Percentiles rank a stretch among this genome's conserved stretches.
These are phyloP conservation scores for Physocephala rufipes DNA, from an alignment of 2,888 invertebrate species.

Conservation along the genomic window DNA sequence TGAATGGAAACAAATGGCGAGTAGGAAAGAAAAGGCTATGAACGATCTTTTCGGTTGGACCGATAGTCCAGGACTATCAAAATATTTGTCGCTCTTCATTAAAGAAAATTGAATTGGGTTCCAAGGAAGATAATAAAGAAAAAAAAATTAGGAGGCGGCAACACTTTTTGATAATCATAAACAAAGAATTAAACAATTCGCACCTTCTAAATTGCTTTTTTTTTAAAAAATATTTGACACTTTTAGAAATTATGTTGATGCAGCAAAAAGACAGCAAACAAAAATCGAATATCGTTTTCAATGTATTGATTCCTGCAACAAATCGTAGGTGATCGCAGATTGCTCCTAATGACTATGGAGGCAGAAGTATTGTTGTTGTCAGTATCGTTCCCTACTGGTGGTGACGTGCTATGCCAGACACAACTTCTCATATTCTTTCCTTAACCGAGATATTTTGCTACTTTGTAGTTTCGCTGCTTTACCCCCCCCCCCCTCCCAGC, in stretches of 20 bases:
- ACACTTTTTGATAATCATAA: constrained; percentile 4
- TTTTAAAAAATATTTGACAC: constrained; percentile 33
- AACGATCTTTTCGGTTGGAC: neutral
- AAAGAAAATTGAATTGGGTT: neutral
- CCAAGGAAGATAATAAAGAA: neutral
- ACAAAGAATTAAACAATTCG: neutral
- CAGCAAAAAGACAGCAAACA: constrained; percentile 24
- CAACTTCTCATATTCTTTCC: too few species aligned
- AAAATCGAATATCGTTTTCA: neutral
- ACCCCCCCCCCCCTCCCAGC: too few species aligned
- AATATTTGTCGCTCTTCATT: neutral
- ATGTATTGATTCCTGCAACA: neutral
- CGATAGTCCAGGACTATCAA: neutral
- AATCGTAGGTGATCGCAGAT: neutral
- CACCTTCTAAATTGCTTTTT: neutral
- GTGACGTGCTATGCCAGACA: too few species aligned
- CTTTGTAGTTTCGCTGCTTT: too few species aligned
- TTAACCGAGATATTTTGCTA: too few species aligned
- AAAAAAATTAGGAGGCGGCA: constrained; percentile 25
- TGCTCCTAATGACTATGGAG: too few species aligned
- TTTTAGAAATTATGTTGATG: constrained; percentile 43
- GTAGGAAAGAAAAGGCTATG: neutral
- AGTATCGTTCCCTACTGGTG: too few species aligned
- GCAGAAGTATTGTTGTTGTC: too few species aligned
- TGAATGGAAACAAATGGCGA: neutral